Evolutionary conservation across 2,797 vertebrate genomes (phyloP).

Genomic region (Cossypha caffra): DNA sequence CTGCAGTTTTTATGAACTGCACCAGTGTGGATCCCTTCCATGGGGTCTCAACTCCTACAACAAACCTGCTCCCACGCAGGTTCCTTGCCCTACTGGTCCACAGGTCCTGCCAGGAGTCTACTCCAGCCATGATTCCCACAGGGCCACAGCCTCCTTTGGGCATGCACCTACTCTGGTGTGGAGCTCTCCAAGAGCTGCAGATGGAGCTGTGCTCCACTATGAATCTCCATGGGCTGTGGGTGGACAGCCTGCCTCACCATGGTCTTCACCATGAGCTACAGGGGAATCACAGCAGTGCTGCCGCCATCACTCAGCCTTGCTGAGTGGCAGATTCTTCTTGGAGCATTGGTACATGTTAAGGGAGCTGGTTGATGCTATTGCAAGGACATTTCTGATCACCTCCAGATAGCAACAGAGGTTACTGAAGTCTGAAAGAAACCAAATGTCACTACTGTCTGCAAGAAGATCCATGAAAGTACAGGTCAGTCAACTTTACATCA

Average conservation of each 20-base stretch:
- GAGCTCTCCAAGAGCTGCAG: not conserved
- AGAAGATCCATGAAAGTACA: not conserved
- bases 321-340: fast-evolving
- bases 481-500: not conserved
- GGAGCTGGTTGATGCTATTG: not conserved
- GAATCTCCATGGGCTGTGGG: not conserved
- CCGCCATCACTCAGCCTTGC: fast-evolving
- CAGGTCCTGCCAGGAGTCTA: not conserved
- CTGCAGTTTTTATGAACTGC: not conserved
- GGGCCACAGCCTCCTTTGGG: not conserved
- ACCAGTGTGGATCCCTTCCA: not conserved
- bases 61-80: not conserved
- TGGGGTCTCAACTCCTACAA: no score
- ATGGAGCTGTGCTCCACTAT: not conserved
- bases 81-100: not conserved
- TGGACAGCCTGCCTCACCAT: not conserved
- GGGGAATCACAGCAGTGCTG: fast-evolving
- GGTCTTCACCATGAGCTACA: not conserved
- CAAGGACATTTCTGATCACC: not conserved
- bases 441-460: not conserved
- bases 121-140: not conserved
- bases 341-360: not conserved
- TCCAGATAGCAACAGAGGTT: not conserved
- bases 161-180: not conserved
- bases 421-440: not conserved